Percentiles rank a stretch among this genome's conserved stretches.
These are phyloP conservation scores for Theonella swinhoei DNA, from an alignment of 37 sponge, comb jelly and placozoan species.

Conservation along the genomic window DNA sequence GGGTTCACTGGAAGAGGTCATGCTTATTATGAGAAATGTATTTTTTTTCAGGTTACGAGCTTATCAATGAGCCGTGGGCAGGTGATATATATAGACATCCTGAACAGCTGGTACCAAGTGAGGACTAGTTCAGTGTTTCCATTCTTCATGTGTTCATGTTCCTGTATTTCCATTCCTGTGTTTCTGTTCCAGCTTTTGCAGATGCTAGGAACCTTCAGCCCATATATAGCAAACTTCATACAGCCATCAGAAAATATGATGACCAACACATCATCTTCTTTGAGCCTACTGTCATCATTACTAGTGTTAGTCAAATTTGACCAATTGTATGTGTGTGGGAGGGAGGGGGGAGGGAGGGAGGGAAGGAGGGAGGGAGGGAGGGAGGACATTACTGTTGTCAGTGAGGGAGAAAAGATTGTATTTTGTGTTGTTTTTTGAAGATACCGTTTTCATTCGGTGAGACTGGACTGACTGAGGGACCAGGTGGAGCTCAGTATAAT, in stretches of 20 bases:
- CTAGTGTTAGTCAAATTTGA: slow-evolving; percentile 21
- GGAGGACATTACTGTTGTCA: no score
- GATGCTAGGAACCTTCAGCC: slow-evolving; percentile 74
- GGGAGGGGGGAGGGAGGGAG: no score
- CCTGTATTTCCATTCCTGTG: background rate
- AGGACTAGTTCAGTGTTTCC: background rate
- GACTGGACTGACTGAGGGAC: slow-evolving; percentile 77
- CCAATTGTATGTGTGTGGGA: background rate
- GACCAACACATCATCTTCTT: slow-evolving; percentile 76
- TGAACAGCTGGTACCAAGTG: slow-evolving; percentile 71
- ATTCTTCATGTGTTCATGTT: background rate
- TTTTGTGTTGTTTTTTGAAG: background rate
- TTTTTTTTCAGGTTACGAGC: slow-evolving; percentile 66
- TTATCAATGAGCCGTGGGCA: slow-evolving; percentile 93
- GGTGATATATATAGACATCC: slow-evolving; percentile 78
- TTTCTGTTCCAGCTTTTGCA: slow-evolving; percentile 45
- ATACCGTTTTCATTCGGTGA: slow-evolving; percentile 49
- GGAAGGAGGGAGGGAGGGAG: no score
- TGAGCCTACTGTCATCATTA: slow-evolving; percentile 77
- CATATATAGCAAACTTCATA: slow-evolving; percentile 73
- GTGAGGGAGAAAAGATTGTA: no score
- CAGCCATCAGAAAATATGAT: slow-evolving; percentile 73
- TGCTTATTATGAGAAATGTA: background rate
- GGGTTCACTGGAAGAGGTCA: background rate
- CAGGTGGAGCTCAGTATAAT: slow-evolving; percentile 76